Evolutionary conservation across 2,797 vertebrate species (phyloP), one percentile per base, ranked within the genome.

Genomic region (Artibeus jamaicensis): DNA sequence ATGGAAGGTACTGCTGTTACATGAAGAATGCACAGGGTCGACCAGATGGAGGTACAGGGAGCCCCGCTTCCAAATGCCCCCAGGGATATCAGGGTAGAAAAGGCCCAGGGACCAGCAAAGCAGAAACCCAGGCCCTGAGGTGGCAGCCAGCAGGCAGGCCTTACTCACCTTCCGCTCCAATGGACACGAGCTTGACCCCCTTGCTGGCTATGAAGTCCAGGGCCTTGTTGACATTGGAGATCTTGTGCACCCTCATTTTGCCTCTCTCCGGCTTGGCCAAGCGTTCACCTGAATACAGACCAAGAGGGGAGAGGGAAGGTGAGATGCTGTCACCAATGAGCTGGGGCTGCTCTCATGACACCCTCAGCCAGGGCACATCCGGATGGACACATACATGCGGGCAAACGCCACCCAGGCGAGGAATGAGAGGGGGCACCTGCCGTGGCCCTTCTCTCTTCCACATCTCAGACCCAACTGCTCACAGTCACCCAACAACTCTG

Each of bases 221-320:
- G 91, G 99, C 99, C 98, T 99, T 99, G 98, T 99, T 99, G 94
- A 99, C 99, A 0, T 99, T 99, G 96, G 99, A 99, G 97, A 99
- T 99, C 98, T 99, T 99, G 98, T 99, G 99, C 34, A 99, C 99
- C 73, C 99, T 97, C 99, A 99, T 99, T 98, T 99, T 99, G 95
- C 99, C 99, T 97, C 99, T 98, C 97, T 99, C 99, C 11, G 99
- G 99, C 97, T 99, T 99, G 95, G 99, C 98, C 98, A 99, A 98
- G 95, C 99, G 99, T 97, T 99, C 99, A 70, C 99, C 99, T 99
- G 91, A 4, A 53, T 68, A 34, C 62, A 81, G 79, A 96, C 26
- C 26, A 62, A 19, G 89, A 34, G 22, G 53, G 44, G 19, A 67
- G 57, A 10, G 16, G 3, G 12, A 39, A 37, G 48, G 24, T 78